Conservation (phyloP, 1,140 invertebrate species). For the Thereuonema tuberculata region DNA sequence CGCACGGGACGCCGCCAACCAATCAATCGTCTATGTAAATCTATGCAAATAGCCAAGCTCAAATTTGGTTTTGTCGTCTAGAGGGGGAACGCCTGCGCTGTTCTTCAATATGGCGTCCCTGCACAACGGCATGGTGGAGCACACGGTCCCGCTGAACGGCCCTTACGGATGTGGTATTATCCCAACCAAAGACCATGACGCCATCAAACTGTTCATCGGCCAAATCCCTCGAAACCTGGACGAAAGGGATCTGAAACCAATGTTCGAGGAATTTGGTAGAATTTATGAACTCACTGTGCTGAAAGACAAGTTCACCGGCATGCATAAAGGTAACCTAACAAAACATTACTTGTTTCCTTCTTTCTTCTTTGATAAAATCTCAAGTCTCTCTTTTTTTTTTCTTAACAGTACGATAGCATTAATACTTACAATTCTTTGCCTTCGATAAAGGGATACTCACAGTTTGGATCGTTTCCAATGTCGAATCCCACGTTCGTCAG, state of each 20-base stretch:
- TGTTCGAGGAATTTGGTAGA: constrained; percentile 85
- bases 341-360: too few relatives aligned
- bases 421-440: too few relatives aligned
- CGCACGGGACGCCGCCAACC: not conserved
- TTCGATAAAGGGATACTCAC: too few relatives aligned
- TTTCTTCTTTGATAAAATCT: too few relatives aligned
- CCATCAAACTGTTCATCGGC: constrained; percentile 80
- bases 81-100: not conserved
- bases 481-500: too few relatives aligned
- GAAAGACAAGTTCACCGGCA: constrained; percentile 82
- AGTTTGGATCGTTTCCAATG: too few relatives aligned
- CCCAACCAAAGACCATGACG: constrained; percentile 37
- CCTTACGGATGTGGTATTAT: not conserved
- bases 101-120: constrained; percentile 1
- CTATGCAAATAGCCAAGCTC: not conserved
- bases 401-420: too few relatives aligned
- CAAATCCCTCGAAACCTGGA: constrained; percentile 82
- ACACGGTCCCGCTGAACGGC: not conserved
- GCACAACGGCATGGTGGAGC: constrained; percentile 5
- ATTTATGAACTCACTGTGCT: constrained; percentile 88
- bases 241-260: constrained; percentile 71
- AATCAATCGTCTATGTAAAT: constrained; percentile 3
- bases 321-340: constrained; percentile 83
- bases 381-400: too few relatives aligned
- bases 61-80: not conserved